phyloP scores from a whole-genome alignment of 2,888 invertebrate species.

The Galeruca laticollis region DNA sequence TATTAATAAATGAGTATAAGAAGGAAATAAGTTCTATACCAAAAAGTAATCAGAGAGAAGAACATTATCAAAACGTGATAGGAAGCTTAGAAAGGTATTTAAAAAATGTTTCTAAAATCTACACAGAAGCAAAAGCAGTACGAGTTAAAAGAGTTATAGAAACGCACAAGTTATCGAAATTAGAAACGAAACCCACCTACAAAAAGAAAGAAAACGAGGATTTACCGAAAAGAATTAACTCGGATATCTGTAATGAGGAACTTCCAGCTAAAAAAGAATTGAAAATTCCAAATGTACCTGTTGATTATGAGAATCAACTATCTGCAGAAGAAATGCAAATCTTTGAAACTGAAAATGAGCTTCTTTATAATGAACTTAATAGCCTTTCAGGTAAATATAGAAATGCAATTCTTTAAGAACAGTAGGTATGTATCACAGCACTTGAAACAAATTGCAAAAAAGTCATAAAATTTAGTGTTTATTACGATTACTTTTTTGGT shows the following conservation, averaged over 20 bases:
- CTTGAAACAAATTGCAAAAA: too few relatives aligned
- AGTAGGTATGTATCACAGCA: too few relatives aligned
- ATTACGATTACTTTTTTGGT: too few relatives aligned
- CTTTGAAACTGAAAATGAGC: slow-evolving; percentile 92
- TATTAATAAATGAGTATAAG: slow-evolving; percentile 81
- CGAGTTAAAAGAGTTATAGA: slow-evolving; percentile 88
- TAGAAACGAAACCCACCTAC: slow-evolving; percentile 67
- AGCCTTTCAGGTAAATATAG: slow-evolving; percentile 68
- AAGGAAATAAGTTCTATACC: slow-evolving; percentile 72
- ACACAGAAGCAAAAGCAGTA: slow-evolving; percentile 89
- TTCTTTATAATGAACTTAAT: slow-evolving; percentile 88
- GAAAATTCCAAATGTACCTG: slow-evolving; percentile 34
- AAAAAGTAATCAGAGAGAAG: slow-evolving; percentile 75
- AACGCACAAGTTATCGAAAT: slow-evolving; percentile 81
- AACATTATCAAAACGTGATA: slow-evolving; percentile 83
- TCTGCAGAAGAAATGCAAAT: slow-evolving; percentile 92
- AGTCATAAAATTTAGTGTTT: too few relatives aligned
- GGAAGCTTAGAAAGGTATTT: slow-evolving; percentile 84
- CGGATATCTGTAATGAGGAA: slow-evolving; percentile 37
- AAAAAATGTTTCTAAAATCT: slow-evolving; percentile 87
- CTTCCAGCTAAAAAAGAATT: slow-evolving; percentile 32
- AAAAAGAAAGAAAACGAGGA: slow-evolving; percentile 25
- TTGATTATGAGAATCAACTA: slow-evolving; percentile 73
- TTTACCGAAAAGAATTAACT: slow-evolving; percentile 26
- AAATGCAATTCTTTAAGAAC: neutral